Evolutionary conservation across 2,888 invertebrate genomes (phyloP), one percentile per base, ranked within the genome.

Genomic region (Sarcophaga subvicina): DNA sequence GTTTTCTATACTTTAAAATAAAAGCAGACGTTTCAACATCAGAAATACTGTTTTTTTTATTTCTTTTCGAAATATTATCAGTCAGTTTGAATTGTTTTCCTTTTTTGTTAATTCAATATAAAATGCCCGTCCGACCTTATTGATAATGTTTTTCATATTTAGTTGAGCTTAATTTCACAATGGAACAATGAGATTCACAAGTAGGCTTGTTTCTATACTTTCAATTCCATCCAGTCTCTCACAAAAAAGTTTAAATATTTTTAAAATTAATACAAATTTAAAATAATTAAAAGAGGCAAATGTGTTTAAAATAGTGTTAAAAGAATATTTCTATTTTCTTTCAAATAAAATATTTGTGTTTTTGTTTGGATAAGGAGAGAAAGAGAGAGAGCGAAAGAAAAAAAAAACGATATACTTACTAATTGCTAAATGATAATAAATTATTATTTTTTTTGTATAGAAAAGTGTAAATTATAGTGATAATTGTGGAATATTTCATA

Each of bases 51-150:
- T 71, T 60, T 59, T 45, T 49, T 54, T 14, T 54, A 1, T 54
- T 54, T 54, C 54, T 37, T 37, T 54, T n/a, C 64, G 47, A 78
- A 8, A 17, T 49, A 45, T 86, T 80, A 86, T 86, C 86, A 80
- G 85, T 62, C 22, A 37, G 54, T 59, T 78, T 63, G 14, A 62
- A 60, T 73, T 73, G 27, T 77, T 64, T 64, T 27, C 4, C 4
- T 37, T 37, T 75, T 60, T 75, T 69, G 27, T 85, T 17, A 25
- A 85, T 27, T 59, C 49, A 73, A 69, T 80, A 77, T n/a, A 73
- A 10, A 86, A 82, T 72, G 83, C 63, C 60, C 70, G 27, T 67
- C 78, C 79, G 83, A 83, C 86, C 83, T 86, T 80, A 86, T 83
- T 86, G 86, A 86, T 83, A 86, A 86, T 73, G 62, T 54, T 37